Percentiles rank a stretch among this genome's conserved stretches.
phyloP scores from a whole-genome alignment of 1,140 invertebrate species.

The Atta cephalotes region DNA sequence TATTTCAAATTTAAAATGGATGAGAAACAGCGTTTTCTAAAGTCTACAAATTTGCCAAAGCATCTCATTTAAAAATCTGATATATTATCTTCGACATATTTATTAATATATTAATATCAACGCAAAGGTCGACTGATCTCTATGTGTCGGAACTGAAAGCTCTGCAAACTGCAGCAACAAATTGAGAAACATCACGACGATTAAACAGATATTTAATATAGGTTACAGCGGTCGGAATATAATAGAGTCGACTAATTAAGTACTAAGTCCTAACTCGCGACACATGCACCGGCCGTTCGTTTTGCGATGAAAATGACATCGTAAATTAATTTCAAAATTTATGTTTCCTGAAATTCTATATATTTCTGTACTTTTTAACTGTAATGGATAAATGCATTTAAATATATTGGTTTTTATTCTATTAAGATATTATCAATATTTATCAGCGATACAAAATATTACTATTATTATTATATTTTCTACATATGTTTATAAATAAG shows the following conservation, averaged over 20 bases:
- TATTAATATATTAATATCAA: background rate
- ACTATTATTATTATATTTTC: background rate
- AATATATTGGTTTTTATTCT: background rate
- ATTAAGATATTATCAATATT: conserved; percentile 2
- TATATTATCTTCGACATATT: background rate
- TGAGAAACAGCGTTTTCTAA: background rate
- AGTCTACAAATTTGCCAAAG: background rate
- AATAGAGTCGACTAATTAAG: conserved; percentile 8
- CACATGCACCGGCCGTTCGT: background rate
- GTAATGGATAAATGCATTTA: background rate
- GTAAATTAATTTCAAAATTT: conserved; percentile 31
- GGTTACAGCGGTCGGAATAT: conserved; percentile 7
- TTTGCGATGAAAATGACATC: background rate
- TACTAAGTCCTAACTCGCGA: background rate
- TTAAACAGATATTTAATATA: conserved; percentile 31
- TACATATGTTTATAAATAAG: background rate
- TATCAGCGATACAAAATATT: background rate
- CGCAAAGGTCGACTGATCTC: background rate
- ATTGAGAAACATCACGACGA: background rate
- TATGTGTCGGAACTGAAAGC: background rate
- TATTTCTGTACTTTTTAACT: background rate
- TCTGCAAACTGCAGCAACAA: background rate
- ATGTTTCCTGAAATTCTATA: background rate
- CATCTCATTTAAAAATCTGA: background rate
- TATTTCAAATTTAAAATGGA: background rate